These are phyloP conservation scores for Pocota personata DNA, from an alignment of 2,888 invertebrate species.

Conservation along the genomic window DNA sequence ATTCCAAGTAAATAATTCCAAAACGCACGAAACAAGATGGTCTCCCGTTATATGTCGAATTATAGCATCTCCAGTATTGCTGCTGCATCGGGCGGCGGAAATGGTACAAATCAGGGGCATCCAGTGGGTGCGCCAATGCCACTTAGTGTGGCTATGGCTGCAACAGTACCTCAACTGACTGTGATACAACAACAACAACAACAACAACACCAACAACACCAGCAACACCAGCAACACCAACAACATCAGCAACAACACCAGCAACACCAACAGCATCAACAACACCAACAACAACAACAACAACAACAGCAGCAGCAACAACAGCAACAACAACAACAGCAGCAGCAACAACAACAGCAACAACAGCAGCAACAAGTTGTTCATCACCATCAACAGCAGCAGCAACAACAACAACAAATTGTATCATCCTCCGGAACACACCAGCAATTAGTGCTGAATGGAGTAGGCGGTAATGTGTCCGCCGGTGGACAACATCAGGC, in stretches of 20 bases:
- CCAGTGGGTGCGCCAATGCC: constrained; percentile 65
- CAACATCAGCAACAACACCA: constrained; percentile 47
- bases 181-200: constrained; percentile 72
- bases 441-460: constrained; percentile 54
- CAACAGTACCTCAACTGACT: constrained; percentile 68
- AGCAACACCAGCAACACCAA: constrained; percentile 46
- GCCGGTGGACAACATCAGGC: constrained; percentile 52
- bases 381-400: constrained; percentile 44
- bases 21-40: constrained; percentile 52
- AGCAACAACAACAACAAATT: constrained; percentile 58
- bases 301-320: constrained; percentile 30
- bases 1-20: constrained; percentile 55
- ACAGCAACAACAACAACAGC: constrained; percentile 40
- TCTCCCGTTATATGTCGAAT: constrained; percentile 67
- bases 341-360: neutral
- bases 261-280: constrained; percentile 42
- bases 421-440: constrained; percentile 53
- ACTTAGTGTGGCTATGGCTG: constrained; percentile 58
- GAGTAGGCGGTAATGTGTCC: constrained; percentile 34
- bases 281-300: constrained; percentile 15
- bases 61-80: constrained; percentile 58
- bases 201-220: constrained; percentile 49
- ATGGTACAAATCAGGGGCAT: constrained; percentile 69
- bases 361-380: constrained; percentile 13
- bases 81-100: constrained; percentile 53